phyloP scores from a whole-genome alignment of 2,113 vertebrate species.

The Sphyrna mokarran region DNA sequence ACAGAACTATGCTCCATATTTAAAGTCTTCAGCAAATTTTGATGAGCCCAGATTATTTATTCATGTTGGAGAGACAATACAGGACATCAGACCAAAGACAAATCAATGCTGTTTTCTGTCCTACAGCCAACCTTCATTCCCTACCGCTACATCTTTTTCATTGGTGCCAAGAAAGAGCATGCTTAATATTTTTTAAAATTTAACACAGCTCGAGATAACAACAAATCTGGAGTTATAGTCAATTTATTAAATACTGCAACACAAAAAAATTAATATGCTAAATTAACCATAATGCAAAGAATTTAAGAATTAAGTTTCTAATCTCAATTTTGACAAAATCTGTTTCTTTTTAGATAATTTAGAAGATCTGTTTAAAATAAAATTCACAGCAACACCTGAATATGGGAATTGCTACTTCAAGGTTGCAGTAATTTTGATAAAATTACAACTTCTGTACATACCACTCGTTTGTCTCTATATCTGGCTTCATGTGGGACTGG shows the following conservation, averaged over 20 bases:
- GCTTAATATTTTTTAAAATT: too few relatives aligned
- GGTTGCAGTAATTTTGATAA: too few relatives aligned
- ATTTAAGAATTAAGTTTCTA: background rate
- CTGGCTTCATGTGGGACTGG: slow-evolving; percentile 77
- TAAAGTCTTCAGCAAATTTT: background rate
- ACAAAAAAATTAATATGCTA: background rate
- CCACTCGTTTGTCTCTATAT: slow-evolving; percentile 81
- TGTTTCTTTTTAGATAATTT: background rate
- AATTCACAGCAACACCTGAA: background rate
- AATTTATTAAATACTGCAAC: background rate
- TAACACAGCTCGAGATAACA: too few relatives aligned
- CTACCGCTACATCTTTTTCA: too few relatives aligned
- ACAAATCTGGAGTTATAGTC: too few relatives aligned
- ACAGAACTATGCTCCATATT: background rate
- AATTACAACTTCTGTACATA: slow-evolving; percentile 52
- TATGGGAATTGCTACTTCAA: background rate
- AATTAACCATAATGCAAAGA: background rate
- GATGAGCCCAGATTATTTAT: background rate
- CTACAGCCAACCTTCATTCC: too few relatives aligned
- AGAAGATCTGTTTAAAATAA: background rate
- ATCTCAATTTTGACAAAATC: background rate
- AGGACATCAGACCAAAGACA: background rate
- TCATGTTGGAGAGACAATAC: background rate
- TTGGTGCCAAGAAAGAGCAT: too few relatives aligned
- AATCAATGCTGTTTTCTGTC: too few relatives aligned